These are phyloP conservation scores for Agrotis exclamationis DNA, from an alignment of 2,888 invertebrate species.

Conservation along the genomic window DNA sequence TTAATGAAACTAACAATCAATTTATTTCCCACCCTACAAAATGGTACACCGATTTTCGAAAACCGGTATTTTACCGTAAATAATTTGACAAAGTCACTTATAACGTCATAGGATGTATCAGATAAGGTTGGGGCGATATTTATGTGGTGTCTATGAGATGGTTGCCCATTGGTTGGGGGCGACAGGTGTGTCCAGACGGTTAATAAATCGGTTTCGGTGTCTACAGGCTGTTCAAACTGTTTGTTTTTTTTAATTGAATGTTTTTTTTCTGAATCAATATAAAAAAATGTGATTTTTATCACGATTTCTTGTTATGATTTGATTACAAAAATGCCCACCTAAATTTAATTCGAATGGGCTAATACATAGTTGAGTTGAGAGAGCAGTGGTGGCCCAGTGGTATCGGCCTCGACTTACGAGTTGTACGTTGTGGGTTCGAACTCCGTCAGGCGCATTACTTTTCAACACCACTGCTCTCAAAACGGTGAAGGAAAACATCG, in stretches of 20 bases:
- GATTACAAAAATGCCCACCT: no score
- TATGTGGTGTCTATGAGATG: conserved; percentile 37
- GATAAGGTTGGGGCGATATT: conserved; percentile 52
- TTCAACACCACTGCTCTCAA: no score
- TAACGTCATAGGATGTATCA: conserved; percentile 38
- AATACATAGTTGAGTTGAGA: no score
- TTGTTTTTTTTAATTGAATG: background rate
- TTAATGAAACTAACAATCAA: conserved; percentile 13
- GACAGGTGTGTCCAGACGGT: conserved; percentile 69
- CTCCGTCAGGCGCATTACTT: no score
- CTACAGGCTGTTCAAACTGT: conserved; percentile 50
- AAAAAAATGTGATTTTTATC: no score
- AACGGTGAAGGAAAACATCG: no score
- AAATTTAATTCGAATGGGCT: no score
- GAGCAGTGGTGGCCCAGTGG: no score
- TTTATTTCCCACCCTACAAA: conserved; percentile 19
- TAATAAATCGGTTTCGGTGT: conserved; percentile 68
- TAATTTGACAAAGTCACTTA: conserved; percentile 46
- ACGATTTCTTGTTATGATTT: no score
- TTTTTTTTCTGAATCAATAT: no score
- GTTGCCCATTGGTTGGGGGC: conserved; percentile 60
- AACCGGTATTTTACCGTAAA: conserved; percentile 22
- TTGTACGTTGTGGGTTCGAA: no score
- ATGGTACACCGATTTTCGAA: conserved; percentile 9
- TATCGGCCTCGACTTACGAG: no score